These are phyloP conservation scores for Leptogaster cylindrica DNA, from an alignment of 2,888 invertebrate genomes.

Conservation along the genomic window DNA sequence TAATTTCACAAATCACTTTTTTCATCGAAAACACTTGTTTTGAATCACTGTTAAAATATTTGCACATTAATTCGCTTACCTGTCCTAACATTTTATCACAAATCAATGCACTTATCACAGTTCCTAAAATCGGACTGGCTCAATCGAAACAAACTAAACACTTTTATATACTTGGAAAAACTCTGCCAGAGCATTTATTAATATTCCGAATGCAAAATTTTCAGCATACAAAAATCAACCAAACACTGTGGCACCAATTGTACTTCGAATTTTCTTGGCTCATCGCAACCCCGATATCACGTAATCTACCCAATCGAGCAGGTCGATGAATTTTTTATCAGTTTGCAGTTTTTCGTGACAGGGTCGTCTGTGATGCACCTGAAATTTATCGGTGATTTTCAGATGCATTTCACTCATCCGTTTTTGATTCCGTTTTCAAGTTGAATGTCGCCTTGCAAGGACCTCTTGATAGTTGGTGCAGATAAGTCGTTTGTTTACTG, in stretches of 20 bases:
- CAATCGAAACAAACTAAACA: constrained; percentile 9
- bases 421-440: not conserved
- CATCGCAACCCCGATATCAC: constrained; percentile 46
- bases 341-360: constrained; percentile 23
- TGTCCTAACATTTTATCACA: not conserved
- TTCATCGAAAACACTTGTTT: not conserved
- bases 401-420: no score
- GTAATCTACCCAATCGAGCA: constrained; percentile 39
- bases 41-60: not conserved
- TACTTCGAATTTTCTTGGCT: constrained; percentile 13
- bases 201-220: constrained; percentile 41
- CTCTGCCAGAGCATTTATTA: constrained; percentile 29
- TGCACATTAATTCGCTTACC: constrained; percentile 2
- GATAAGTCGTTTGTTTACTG: no score
- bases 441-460: not conserved
- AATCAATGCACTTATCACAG: constrained; percentile 21
- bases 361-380: no score
- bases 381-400: no score
- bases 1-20: no score
- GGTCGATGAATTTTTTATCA: not conserved
- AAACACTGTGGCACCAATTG: constrained; percentile 17
- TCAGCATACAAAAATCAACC: constrained; percentile 26
- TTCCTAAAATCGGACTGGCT: constrained; percentile 10
- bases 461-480: no score
- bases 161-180: constrained; percentile 29